phyloP scores from a whole-genome alignment of 1,140 invertebrate genomes.

The Zophobas atratus region DNA sequence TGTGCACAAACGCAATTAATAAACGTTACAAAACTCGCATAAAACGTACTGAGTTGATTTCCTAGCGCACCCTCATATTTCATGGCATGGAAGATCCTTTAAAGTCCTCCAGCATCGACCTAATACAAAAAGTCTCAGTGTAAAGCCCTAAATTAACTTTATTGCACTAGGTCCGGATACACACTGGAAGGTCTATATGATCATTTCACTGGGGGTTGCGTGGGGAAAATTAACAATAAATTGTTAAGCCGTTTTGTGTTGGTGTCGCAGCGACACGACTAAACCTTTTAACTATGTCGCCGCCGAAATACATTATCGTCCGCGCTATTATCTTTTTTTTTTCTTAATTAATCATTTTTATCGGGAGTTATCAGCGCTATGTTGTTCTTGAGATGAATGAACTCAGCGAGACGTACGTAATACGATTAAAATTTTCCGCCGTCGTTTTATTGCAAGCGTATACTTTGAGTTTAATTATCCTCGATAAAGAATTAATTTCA shows the following conservation, averaged over 20 bases:
- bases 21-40: background rate
- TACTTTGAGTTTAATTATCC: conserved; percentile 23
- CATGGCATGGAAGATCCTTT: conserved; percentile 7
- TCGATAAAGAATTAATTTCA: conserved; percentile 33
- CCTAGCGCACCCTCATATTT: conserved; percentile 4
- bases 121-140: conserved; percentile 28
- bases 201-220: conserved; percentile 12
- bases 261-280: background rate
- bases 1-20: background rate
- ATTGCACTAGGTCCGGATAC: conserved; percentile 11
- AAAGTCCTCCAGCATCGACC: background rate
- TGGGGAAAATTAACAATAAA: conserved; percentile 36
- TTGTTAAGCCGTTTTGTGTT: conserved; percentile 27
- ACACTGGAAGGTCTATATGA: conserved; percentile 17
- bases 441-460: conserved; percentile 36
- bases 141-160: conserved; percentile 33
- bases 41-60: background rate
- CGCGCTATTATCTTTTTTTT: conserved; percentile 2
- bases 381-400: conserved; percentile 20
- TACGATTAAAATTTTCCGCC: conserved; percentile 24
- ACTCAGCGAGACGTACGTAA: conserved; percentile 14
- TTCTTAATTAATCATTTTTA: conserved; percentile 40
- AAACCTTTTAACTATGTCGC: conserved; percentile 4
- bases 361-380: conserved; percentile 26
- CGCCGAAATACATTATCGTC: conserved; percentile 15